Base-by-base conservation (phyloP, 1,140 invertebrate species). In the Plodia interpunctella region DNA sequence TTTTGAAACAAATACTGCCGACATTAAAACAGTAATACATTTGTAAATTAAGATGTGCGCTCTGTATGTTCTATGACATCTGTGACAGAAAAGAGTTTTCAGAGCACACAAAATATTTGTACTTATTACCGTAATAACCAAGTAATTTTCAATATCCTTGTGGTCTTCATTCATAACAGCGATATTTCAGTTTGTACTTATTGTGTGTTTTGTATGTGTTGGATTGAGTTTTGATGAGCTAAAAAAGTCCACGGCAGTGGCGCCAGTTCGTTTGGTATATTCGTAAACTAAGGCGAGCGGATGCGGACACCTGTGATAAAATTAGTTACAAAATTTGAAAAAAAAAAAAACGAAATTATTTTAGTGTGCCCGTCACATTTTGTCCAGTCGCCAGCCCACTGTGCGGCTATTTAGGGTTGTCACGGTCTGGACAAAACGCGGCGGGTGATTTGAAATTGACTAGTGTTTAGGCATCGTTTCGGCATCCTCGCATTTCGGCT, bases 401-500 rank as follows among this genome's bases (percentile, higher is more conserved):
- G 59, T 49, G 56, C 53, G 19, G 55, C 32, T 0, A 11, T 21
- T 21, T 44, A 44, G 38, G 51, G 20, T 20, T 21, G 21, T 20
- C 35, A n/a, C 52, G 21, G 4, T 11, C 5, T 5, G 51, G 35
- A 15, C 13, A 49, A 19, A 38, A 30, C 20, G 10, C 17, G 11
- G 25, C 49, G 59, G 21, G 55, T n/a, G n/a, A 44, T 28, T 62
- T 74, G 65, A 77, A 78, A 76, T 78, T 78, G 78, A 80, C 76
- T 88, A 86, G 83, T 79, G 71, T 86, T 87, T 88, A 87, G 83
- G 81, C 80, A 73, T 81, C 73, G 70, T 87, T 88, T 88, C 84
- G 86, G 86, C 77, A 83, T 86, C 86, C 86, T 88, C 86, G 86
- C 86, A 88, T 88, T 88, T 87, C 77, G 86, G 83, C 86, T 88